Evolutionary conservation across 2,888 invertebrate species (phyloP).

Genomic region (Mesorhabditis spiculigera): DNA sequence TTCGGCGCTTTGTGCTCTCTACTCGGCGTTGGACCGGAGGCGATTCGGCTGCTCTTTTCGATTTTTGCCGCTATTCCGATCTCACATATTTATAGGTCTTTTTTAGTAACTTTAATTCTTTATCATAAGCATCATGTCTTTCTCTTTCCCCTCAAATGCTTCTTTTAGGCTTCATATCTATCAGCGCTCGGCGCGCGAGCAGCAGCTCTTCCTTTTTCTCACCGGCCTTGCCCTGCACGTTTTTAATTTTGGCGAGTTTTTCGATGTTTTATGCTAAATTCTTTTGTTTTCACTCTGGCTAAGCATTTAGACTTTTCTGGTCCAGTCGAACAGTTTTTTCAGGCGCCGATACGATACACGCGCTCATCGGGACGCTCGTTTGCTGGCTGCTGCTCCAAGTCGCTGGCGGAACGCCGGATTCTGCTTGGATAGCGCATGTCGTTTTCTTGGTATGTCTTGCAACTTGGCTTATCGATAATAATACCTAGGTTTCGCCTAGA

Average conservation of each 20-base stretch:
- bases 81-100: neutral
- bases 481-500: too few relatives aligned
- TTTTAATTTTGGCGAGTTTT: conserved; percentile 3
- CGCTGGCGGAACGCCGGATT: neutral
- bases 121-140: neutral
- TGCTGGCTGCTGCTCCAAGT: neutral
- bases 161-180: neutral
- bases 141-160: neutral
- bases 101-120: neutral
- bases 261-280: neutral
- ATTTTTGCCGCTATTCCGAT: neutral
- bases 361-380: neutral
- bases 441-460: neutral
- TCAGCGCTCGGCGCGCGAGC: neutral
- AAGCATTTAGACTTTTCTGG: neutral
- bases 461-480: neutral
- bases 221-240: neutral
- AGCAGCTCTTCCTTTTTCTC: neutral
- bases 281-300: neutral
- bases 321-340: neutral
- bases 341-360: neutral
- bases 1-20: neutral
- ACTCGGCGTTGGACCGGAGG: neutral
- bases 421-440: neutral
- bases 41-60: neutral